Conservation (phyloP, 2,888 invertebrate genomes). For the Macrophya annulata region DNA sequence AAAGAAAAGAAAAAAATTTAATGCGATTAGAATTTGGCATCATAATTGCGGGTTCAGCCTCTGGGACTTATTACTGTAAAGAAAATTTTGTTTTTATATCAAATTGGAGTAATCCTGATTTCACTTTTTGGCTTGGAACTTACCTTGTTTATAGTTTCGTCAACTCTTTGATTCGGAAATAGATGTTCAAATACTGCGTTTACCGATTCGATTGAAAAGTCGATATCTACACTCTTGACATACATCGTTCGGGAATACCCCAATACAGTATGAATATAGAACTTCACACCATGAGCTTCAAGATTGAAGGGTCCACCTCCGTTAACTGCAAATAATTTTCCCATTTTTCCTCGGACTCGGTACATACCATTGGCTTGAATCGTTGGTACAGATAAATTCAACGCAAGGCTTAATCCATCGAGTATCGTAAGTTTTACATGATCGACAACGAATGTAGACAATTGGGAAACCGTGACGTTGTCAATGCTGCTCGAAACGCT, state of each 20-base stretch:
- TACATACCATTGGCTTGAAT: constrained; percentile 71
- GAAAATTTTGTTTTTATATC: neutral
- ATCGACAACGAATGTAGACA: constrained; percentile 72
- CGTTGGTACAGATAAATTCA: constrained; percentile 71
- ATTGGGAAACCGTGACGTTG: constrained; percentile 67
- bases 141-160: constrained; percentile 71
- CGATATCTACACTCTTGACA: constrained; percentile 73
- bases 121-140: neutral
- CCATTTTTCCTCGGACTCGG: constrained; percentile 73
- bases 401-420: constrained; percentile 70
- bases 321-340: constrained; percentile 67
- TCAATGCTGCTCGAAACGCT: constrained; percentile 69
- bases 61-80: neutral
- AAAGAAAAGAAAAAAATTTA: neutral
- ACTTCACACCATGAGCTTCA: constrained; percentile 66
- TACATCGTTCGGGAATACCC: constrained; percentile 74
- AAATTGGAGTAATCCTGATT: neutral
- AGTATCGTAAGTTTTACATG: constrained; percentile 72
- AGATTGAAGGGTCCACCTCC: constrained; percentile 71
- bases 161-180: constrained; percentile 70
- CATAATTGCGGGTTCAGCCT: neutral
- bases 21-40: neutral
- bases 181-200: constrained; percentile 70
- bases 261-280: constrained; percentile 71
- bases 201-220: constrained; percentile 69